Base-by-base conservation (phyloP, 1,140 invertebrate genomes). In the Nasonia longicornis region DNA sequence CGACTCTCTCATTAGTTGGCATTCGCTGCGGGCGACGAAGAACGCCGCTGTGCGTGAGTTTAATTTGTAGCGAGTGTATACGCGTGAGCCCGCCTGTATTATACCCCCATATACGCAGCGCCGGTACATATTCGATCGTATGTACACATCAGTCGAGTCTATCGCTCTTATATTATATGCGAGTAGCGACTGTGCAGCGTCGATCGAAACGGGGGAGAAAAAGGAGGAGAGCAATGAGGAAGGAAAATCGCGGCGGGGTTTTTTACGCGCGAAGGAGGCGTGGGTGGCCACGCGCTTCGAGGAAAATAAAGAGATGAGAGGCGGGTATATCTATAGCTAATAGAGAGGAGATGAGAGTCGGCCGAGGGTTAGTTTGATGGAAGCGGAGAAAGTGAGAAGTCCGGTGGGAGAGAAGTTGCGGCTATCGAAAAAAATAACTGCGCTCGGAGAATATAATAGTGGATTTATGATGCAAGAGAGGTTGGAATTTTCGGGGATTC, bases 1-100 rank as follows among this genome's bases (percentile, higher is more conserved):
- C 84, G 86, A 85, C 84, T 86, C 88, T 88, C 88, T 90, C 88
- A 90, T 90, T 90, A 90, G 88, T 89, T 88, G 89, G 87, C 85
- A 87, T 86, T 87, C 85, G 88, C 89, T 89, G 79, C 82, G 83
- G 89, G 87, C 83, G 31, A 77, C 52, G 63, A 66, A 64, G 42
- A 52, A 45, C 31, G 42, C 75, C 83, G 84, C 84, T 85, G 86
- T 89, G 88, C 89, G 87, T 90, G 89, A 90, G 89, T 90, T 89
- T 90, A 90, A 90, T 90, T 89, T 90, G 87, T 86, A 81, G 84
- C 85, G 86, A 86, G 86, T 89, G 86, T 89, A 87, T 88, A 88
- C 88, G 88, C 87, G 85, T 84, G 70, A 69, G 82, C 81, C 75
- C 45, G 82, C 82, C 73, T 80, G 83, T 84, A 81, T 83, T 81